Evolutionary conservation across 2,113 vertebrate genomes (phyloP).

Genomic region (Phalacrocorax carbo): DNA sequence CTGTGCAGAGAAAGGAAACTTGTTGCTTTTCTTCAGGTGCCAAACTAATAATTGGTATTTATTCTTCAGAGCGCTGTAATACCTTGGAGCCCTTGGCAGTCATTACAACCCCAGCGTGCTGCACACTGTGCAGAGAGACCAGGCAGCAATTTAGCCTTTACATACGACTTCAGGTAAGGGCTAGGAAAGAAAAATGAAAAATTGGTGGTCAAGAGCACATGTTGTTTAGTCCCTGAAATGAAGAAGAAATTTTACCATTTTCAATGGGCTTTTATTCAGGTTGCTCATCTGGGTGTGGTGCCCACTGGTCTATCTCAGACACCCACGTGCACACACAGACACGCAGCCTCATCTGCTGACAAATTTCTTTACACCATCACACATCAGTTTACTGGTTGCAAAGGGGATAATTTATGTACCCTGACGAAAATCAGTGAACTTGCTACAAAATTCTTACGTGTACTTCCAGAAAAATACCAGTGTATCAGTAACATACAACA

Average conservation of each 20-base stretch:
- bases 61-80: neutral
- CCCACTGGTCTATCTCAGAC: neutral
- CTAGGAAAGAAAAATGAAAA: neutral
- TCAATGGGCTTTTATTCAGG: neutral
- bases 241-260: neutral
- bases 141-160: neutral
- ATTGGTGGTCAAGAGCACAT: neutral
- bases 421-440: neutral
- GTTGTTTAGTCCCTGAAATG: neutral
- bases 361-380: neutral
- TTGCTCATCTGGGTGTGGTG: neutral
- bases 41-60: neutral
- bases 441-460: neutral
- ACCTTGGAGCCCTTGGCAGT: neutral
- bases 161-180: neutral
- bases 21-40: neutral
- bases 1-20: neutral
- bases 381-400: neutral
- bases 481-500: neutral
- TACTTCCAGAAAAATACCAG: neutral
- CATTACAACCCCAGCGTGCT: neutral
- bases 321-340: accelerated
- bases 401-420: neutral
- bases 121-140: neutral
- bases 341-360: neutral